A percentile compares a stretch with the other conserved stretches of the same genome.
phyloP scores from a whole-genome alignment of 2,888 invertebrate species.

The Drosophila rubida region DNA sequence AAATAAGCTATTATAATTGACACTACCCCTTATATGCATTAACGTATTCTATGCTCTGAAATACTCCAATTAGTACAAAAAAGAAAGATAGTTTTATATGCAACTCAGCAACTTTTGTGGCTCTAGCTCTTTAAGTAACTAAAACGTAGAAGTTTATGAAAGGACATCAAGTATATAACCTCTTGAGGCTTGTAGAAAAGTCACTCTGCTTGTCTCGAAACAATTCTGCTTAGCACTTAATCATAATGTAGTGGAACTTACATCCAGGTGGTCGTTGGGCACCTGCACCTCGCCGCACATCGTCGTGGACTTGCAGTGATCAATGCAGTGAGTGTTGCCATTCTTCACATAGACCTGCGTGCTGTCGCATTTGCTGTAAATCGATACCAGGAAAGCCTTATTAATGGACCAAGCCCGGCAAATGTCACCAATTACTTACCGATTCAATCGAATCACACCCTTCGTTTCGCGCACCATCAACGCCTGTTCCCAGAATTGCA shows the following conservation, averaged over 20 bases:
- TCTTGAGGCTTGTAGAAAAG: too few relatives aligned
- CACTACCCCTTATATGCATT: too few relatives aligned
- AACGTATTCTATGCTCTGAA: too few relatives aligned
- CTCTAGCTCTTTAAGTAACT: too few relatives aligned
- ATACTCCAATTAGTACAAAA: too few relatives aligned
- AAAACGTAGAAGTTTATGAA: too few relatives aligned
- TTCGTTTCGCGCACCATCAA: slow-evolving; percentile 95
- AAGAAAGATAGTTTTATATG: too few relatives aligned
- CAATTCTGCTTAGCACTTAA: too few relatives aligned
- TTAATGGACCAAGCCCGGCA: slow-evolving; percentile 1
- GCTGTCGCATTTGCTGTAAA: slow-evolving; percentile 92
- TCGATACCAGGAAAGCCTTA: background rate
- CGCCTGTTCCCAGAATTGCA: slow-evolving; percentile 96
- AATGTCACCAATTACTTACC: slow-evolving; percentile 86
- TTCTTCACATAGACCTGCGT: slow-evolving; percentile 94
- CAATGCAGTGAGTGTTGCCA: slow-evolving; percentile 94
- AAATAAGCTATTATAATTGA: too few relatives aligned
- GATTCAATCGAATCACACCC: slow-evolving; percentile 93
- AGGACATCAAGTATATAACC: too few relatives aligned
- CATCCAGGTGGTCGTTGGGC: slow-evolving; percentile 96
- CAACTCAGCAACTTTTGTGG: too few relatives aligned
- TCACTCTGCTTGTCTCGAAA: too few relatives aligned
- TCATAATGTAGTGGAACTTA: slow-evolving; percentile 86
- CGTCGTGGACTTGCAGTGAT: slow-evolving; percentile 92
- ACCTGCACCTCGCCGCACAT: slow-evolving; percentile 98